Evolutionary conservation across 2,113 vertebrate species (phyloP).

Genomic region (Tachuris rubrigastra): DNA sequence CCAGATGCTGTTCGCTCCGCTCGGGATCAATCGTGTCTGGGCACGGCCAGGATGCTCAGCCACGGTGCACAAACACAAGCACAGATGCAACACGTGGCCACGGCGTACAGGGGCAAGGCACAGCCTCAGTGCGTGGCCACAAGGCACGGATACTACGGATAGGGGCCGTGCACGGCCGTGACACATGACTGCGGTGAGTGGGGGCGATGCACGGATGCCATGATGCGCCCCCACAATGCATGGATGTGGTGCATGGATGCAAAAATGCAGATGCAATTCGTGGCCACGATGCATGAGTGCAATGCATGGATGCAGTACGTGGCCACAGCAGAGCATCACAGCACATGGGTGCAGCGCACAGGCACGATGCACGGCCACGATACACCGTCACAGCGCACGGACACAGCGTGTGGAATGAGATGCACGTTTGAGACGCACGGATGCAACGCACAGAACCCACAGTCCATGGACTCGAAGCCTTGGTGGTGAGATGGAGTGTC

Average conservation of each 20-base stretch:
- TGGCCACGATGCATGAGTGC: rapidly evolving
- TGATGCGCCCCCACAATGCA: too few species aligned
- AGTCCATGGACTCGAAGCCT: rapidly evolving
- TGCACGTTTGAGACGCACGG: rapidly evolving
- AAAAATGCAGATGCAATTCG: too few species aligned
- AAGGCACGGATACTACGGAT: background rate
- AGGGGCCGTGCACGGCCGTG: too few species aligned
- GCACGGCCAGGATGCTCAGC: background rate
- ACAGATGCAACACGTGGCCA: too few species aligned
- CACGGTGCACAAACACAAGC: too few species aligned
- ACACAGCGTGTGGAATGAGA: rapidly evolving
- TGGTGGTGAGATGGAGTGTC: background rate
- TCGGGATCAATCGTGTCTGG: rapidly evolving
- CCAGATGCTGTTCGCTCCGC: rapidly evolving
- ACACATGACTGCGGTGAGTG: rapidly evolving
- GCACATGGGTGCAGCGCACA: too few species aligned
- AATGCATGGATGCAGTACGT: rapidly evolving
- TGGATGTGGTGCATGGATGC: too few species aligned
- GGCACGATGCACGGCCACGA: too few species aligned
- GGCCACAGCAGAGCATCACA: too few species aligned
- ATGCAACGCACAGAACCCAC: too few species aligned
- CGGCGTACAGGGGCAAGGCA: rapidly evolving
- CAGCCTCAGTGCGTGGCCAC: background rate
- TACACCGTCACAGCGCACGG: rapidly evolving
- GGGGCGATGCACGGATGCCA: background rate